phyloP scores from a whole-genome alignment of 2,797 vertebrate species.

The Staurois parvus region DNA sequence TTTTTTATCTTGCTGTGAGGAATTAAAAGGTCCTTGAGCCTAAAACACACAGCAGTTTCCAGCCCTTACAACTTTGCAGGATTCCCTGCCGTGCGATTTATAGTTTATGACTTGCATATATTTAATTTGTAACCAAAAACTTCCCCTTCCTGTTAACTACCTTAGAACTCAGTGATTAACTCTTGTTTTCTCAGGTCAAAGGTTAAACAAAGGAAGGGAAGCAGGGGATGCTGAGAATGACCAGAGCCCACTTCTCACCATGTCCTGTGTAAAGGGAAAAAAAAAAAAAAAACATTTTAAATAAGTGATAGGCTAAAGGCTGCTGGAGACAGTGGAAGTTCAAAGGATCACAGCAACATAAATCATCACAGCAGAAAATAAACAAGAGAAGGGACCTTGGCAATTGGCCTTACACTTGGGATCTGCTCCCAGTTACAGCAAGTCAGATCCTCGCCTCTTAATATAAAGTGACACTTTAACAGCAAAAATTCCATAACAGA shows the following conservation, averaged over 20 bases:
- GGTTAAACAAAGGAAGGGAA: constrained; percentile 99
- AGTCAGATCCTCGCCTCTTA: constrained; percentile 59
- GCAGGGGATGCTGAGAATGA: constrained; percentile 78
- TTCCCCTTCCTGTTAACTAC: constrained; percentile 90
- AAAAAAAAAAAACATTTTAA: constrained; percentile 65
- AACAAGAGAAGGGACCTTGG: constrained; percentile 64
- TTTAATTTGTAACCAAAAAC: constrained; percentile 99
- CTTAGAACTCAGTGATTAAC: constrained; percentile 88
- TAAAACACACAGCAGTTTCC: constrained; percentile 80
- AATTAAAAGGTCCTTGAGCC: constrained; percentile 61
- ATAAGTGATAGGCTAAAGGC: constrained; percentile 66
- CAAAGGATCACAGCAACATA: constrained; percentile 74
- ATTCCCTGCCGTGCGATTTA: constrained; percentile 85
- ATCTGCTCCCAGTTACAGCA: constrained; percentile 66
- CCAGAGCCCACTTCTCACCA: constrained; percentile 74
- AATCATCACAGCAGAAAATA: constrained; percentile 65
- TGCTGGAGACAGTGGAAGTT: constrained; percentile 73
- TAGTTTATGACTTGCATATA: constrained; percentile 92
- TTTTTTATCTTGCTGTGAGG: constrained; percentile 13
- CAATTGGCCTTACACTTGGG: constrained; percentile 64
- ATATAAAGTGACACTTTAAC: constrained; percentile 60
- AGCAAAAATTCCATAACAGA: constrained; percentile 43
- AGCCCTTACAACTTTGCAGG: constrained; percentile 79
- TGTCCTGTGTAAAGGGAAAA: constrained; percentile 57
- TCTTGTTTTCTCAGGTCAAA: constrained; percentile 90